phyloP scores from a whole-genome alignment of 2,797 vertebrate genomes.

The Cyclopterus lumpus region DNA sequence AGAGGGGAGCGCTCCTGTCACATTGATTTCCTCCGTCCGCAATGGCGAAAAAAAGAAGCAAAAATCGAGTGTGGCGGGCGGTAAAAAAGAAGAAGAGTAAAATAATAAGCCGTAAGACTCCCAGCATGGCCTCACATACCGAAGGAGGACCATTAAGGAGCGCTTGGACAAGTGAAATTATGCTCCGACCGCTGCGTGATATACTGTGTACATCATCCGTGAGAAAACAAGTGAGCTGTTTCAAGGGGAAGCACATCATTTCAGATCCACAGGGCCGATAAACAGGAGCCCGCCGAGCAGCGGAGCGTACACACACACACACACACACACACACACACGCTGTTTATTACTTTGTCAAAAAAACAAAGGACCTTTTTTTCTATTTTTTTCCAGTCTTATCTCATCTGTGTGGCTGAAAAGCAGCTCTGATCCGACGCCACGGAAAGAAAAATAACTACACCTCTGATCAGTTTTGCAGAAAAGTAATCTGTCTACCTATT shows the following conservation, averaged over 20 bases:
- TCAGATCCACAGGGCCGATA: constrained; percentile 6
- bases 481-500: constrained; percentile 44
- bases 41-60: constrained; percentile 45
- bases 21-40: constrained; percentile 53
- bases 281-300: neutral
- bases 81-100: neutral
- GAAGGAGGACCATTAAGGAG: constrained; percentile 12
- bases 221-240: constrained; percentile 21
- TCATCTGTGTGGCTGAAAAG: constrained; percentile 32
- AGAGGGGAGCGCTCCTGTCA: constrained; percentile 27
- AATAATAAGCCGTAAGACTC: constrained; percentile 15
- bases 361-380: constrained; percentile 30
- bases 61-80: constrained; percentile 39
- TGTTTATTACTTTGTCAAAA: constrained; percentile 39
- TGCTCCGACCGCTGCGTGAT: neutral
- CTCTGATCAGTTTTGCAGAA: constrained; percentile 32
- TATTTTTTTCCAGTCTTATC: constrained; percentile 14
- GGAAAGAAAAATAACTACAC: constrained; percentile 27
- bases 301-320: neutral
- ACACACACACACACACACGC: neutral
- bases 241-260: constrained; percentile 13
- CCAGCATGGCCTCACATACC: neutral
- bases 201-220: constrained; percentile 7
- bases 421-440: constrained; percentile 21
- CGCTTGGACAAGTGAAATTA: neutral